Percentiles rank a stretch among this genome's conserved stretches.
Conservation (phyloP, 2,113 vertebrate genomes). For the Cricetomys ansorgei region DNA sequence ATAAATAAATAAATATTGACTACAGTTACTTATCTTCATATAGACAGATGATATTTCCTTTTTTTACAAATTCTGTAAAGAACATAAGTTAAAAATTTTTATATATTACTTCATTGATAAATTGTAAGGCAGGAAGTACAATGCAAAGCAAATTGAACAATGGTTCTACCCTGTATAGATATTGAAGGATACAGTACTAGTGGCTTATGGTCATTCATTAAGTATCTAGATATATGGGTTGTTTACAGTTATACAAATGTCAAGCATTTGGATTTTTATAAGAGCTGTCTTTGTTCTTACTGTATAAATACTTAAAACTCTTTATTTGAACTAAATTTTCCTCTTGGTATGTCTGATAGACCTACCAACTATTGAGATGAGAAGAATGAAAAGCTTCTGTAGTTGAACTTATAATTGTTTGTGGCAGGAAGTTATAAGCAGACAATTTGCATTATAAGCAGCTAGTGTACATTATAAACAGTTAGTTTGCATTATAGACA, state of each 20-base stretch:
- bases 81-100: not conserved
- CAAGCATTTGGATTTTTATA: not conserved
- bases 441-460: not conserved
- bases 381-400: constrained; percentile 53
- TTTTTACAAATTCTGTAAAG: not conserved
- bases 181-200: not conserved
- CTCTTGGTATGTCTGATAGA: constrained; percentile 60
- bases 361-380: constrained; percentile 72
- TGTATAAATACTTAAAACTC: not conserved
- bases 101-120: not conserved
- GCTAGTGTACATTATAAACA: not conserved
- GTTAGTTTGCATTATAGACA: constrained; percentile 57
- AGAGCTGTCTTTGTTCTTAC: not conserved
- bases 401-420: not conserved
- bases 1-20: not conserved
- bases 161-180: fast-evolving
- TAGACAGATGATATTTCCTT: not conserved
- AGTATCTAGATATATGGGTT: not conserved
- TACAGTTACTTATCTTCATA: not conserved
- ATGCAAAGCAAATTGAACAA: not conserved
- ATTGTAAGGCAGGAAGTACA: not conserved
- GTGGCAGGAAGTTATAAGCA: not conserved
- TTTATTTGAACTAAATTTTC: not conserved
- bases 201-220: not conserved
- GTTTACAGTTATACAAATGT: not conserved